phyloP scores from a whole-genome alignment of 2,797 vertebrate species.

The Gymnoscopelus microlampas region DNA sequence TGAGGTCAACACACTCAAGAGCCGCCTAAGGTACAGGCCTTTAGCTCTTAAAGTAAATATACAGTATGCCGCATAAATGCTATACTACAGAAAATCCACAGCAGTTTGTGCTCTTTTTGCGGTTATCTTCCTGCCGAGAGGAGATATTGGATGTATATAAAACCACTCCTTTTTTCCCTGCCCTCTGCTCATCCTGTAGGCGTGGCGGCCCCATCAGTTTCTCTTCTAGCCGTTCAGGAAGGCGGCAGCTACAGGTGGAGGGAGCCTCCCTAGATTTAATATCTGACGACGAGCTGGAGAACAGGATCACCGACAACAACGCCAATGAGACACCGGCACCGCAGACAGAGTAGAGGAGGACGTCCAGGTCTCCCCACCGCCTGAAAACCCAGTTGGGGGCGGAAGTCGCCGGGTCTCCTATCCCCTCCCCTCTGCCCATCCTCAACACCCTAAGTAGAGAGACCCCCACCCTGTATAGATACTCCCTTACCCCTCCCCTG shows the following conservation, averaged over 20 bases:
- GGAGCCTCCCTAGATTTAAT: conserved; percentile 85
- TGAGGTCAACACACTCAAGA: conserved; percentile 96
- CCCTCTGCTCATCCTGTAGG: conserved; percentile 61
- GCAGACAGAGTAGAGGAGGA: conserved; percentile 82
- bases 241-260: conserved; percentile 92
- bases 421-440: neutral
- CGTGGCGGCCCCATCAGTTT: conserved; percentile 91
- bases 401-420: conserved; percentile 60
- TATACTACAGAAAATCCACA: too few relatives aligned
- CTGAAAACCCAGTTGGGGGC: conserved; percentile 69
- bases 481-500: conserved; percentile 10
- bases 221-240: conserved; percentile 89
- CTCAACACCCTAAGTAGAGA: neutral
- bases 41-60: too few relatives aligned
- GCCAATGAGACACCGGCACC: conserved; percentile 85
- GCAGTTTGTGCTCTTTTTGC: too few relatives aligned
- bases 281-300: conserved; percentile 93
- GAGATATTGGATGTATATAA: neutral
- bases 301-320: conserved; percentile 85
- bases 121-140: neutral
- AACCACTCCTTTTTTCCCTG: neutral
- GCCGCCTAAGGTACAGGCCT: conserved; percentile 87
- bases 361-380: neutral
- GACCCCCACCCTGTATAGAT: conserved; percentile 45
- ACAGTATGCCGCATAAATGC: too few relatives aligned